Conservation (phyloP, 2,888 invertebrate genomes). For the Agrotis puta region DNA sequence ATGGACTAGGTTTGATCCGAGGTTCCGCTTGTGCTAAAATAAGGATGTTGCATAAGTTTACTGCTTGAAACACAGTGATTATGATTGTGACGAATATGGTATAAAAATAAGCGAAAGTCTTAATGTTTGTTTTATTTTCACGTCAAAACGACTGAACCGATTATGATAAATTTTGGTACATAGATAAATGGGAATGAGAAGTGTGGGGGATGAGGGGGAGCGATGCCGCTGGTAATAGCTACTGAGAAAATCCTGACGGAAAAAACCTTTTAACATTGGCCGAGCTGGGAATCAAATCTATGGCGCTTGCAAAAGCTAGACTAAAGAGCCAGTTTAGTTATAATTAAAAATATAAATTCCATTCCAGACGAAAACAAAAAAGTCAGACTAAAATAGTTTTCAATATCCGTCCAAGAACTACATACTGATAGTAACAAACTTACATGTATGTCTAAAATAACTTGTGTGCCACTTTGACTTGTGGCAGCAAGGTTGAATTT, state of each 20-base stretch:
- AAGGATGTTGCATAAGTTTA: constrained; percentile 10
- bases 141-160: too few relatives aligned
- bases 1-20: constrained; percentile 47
- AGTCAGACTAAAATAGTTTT: constrained; percentile 46
- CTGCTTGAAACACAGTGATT: neutral
- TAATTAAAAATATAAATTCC: neutral
- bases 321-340: too few relatives aligned
- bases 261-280: too few relatives aligned
- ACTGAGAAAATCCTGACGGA: too few relatives aligned
- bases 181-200: too few relatives aligned
- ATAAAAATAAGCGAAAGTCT: too few relatives aligned
- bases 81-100: neutral
- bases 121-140: too few relatives aligned
- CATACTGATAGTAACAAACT: constrained; percentile 25
- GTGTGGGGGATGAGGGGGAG: too few relatives aligned
- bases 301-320: too few relatives aligned
- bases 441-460: constrained; percentile 3
- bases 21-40: constrained; percentile 40
- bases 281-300: too few relatives aligned
- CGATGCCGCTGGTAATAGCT: too few relatives aligned
- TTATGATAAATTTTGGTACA: too few relatives aligned
- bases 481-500: constrained; percentile 44
- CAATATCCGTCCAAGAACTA: constrained; percentile 46
- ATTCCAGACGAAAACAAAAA: constrained; percentile 25
- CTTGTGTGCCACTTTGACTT: neutral